Conservation (phyloP, 2,797 vertebrate genomes). For the Eulemur mongoz region DNA sequence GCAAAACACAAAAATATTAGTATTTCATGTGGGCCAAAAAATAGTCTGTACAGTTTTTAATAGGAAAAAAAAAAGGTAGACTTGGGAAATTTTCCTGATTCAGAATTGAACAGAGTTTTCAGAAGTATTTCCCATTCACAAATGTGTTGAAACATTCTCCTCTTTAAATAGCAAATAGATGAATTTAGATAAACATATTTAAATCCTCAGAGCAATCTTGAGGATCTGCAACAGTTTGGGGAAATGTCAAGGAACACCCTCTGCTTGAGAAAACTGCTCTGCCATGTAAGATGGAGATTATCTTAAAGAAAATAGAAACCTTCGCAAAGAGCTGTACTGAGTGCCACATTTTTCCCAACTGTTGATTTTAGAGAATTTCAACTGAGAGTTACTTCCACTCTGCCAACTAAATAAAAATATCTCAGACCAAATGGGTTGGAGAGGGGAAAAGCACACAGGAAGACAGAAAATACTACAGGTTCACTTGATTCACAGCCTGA, state of each 20-base stretch:
- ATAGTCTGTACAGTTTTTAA: not conserved
- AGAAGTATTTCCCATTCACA: slow-evolving; percentile 73
- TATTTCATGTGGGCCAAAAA: not conserved
- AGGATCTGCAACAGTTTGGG: slow-evolving; percentile 68
- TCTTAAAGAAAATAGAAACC: slow-evolving; percentile 46
- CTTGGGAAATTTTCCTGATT: slow-evolving; percentile 28
- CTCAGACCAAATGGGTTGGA: not conserved
- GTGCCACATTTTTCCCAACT: slow-evolving; percentile 48
- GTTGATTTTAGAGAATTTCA: slow-evolving; percentile 62
- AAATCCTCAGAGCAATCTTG: slow-evolving; percentile 79
- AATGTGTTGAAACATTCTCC: slow-evolving; percentile 74
- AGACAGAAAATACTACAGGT: not conserved
- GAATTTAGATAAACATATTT: slow-evolving; percentile 79
- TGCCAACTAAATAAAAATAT: slow-evolving; percentile 56
- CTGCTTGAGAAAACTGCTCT: slow-evolving; percentile 69
- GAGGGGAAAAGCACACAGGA: not conserved
- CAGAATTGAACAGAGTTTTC: slow-evolving; percentile 71
- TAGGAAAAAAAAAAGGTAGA: not conserved
- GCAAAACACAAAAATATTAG: not conserved
- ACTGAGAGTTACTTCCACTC: slow-evolving; percentile 44
- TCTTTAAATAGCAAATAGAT: slow-evolving; percentile 80
- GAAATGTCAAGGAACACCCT: slow-evolving; percentile 79
- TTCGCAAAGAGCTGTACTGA: slow-evolving; percentile 38
- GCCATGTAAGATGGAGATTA: slow-evolving; percentile 69
- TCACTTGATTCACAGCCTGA: not conserved